Conservation (phyloP, 1,140 invertebrate species). For the Himalopsyche phryganea region DNA sequence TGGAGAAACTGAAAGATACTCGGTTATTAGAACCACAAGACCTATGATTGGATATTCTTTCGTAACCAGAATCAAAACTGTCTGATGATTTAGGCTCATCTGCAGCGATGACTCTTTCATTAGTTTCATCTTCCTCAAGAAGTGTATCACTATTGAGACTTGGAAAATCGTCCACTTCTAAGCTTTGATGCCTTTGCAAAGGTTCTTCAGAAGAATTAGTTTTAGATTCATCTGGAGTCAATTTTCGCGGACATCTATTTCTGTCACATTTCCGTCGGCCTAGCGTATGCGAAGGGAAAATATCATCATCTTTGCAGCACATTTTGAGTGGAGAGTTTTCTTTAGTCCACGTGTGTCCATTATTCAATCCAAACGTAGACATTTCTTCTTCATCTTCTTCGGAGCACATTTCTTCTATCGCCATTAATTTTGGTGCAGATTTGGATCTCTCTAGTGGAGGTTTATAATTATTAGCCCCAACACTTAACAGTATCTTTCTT, state of each 20-base stretch:
- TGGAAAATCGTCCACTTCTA: neutral
- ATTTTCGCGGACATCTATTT: slow-evolving; percentile 41
- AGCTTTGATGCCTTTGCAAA: slow-evolving; percentile 10
- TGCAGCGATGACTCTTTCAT: neutral
- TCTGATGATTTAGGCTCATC: neutral
- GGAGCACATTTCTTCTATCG: slow-evolving; percentile 89
- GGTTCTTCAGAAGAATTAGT: slow-evolving; percentile 1
- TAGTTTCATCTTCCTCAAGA: slow-evolving; percentile 2
- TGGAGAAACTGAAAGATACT: slow-evolving; percentile 32
- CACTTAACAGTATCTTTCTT: slow-evolving; percentile 74
- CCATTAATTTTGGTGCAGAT: slow-evolving; percentile 89
- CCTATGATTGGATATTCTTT: slow-evolving; percentile 7
- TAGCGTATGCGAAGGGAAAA: slow-evolving; percentile 47
- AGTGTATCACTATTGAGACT: neutral
- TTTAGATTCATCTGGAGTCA: slow-evolving; percentile 28
- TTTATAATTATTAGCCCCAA: slow-evolving; percentile 76
- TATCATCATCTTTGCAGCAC: slow-evolving; percentile 45
- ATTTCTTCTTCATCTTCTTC: slow-evolving; percentile 72
- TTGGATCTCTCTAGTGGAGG: slow-evolving; percentile 92
- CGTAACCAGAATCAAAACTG: neutral
- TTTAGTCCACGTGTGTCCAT: slow-evolving; percentile 38
- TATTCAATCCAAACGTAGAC: slow-evolving; percentile 12
- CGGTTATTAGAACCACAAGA: slow-evolving; percentile 8
- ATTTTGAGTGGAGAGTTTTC: slow-evolving; percentile 42
- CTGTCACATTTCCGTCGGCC: slow-evolving; percentile 43